Evolutionary conservation across 2,797 vertebrate species (phyloP).

Genomic region (Poecilia gillii): DNA sequence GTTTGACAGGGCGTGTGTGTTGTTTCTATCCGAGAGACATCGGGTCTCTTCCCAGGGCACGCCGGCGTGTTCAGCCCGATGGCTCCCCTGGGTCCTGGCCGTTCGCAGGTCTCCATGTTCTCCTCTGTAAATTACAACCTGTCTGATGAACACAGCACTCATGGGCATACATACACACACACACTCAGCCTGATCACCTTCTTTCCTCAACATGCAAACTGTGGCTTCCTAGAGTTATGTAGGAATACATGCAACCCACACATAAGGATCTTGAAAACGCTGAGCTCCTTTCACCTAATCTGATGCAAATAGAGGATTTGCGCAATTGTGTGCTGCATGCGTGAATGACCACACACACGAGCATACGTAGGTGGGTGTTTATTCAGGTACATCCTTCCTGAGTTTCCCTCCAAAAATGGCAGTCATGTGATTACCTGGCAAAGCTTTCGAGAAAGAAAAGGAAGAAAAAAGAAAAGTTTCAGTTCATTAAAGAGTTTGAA

Average conservation of each 20-base stretch:
- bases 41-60: slow-evolving; percentile 79
- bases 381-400: slow-evolving; percentile 85
- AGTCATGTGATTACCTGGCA: slow-evolving; percentile 43
- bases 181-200: slow-evolving; percentile 13
- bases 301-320: slow-evolving; percentile 11
- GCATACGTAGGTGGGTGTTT: slow-evolving; percentile 66
- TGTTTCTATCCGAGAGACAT: slow-evolving; percentile 78
- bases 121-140: slow-evolving; percentile 72
- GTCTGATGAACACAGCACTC: slow-evolving; percentile 43
- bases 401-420: slow-evolving; percentile 71
- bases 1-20: slow-evolving; percentile 75
- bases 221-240: slow-evolving; percentile 1
- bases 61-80: slow-evolving; percentile 68
- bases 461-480: slow-evolving; percentile 3
- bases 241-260: slow-evolving; percentile 7
- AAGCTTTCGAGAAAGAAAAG: slow-evolving; percentile 20
- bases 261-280: slow-evolving; percentile 3
- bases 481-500: slow-evolving; percentile 26
- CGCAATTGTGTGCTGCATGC: slow-evolving; percentile 7
- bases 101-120: slow-evolving; percentile 61
- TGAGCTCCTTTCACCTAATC: background rate
- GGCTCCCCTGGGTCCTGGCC: slow-evolving; percentile 68
- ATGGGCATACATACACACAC: slow-evolving; percentile 14
- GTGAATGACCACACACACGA: background rate
- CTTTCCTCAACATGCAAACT: slow-evolving; percentile 2